These are phyloP conservation scores for Caenorhabditis angaria DNA, from an alignment of 2,888 invertebrate genomes.

Conservation along the genomic window DNA sequence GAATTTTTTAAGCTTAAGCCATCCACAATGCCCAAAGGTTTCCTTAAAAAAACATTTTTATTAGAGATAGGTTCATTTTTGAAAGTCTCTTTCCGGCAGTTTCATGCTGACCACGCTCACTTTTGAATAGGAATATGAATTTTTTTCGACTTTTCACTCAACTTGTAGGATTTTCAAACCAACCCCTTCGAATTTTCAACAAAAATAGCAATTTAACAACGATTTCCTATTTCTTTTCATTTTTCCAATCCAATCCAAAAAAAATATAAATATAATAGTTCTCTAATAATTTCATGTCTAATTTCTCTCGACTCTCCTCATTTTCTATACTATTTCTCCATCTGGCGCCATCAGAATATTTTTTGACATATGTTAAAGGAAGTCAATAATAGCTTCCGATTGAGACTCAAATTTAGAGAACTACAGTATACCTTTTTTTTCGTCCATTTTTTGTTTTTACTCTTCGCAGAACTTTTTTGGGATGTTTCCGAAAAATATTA, in stretches of 20 bases:
- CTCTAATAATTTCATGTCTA: not conserved
- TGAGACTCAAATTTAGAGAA: not conserved
- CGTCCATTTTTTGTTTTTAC: not conserved
- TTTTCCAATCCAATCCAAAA: not conserved
- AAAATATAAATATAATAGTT: conserved; percentile 4
- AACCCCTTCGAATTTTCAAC: not conserved
- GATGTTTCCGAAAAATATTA: not conserved
- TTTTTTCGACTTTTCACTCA: too few species aligned
- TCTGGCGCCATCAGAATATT: conserved; percentile 3
- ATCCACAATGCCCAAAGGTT: too few species aligned
- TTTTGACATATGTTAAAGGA: conserved; percentile 2
- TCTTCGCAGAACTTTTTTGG: not conserved
- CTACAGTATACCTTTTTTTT: not conserved
- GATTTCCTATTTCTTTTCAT: too few species aligned
- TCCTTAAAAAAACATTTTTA: too few species aligned
- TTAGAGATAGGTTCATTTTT: too few species aligned
- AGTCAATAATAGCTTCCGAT: conserved; percentile 4
- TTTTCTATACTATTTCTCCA: not conserved
- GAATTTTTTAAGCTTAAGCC: too few species aligned
- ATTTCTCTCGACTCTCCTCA: conserved; percentile 10
- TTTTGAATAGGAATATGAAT: too few species aligned
- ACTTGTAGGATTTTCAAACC: too few species aligned
- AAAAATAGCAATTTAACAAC: not conserved
- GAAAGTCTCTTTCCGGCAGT: too few species aligned
- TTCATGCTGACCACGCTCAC: too few species aligned